Evolutionary conservation across 23 tunicate species (phyloP), one percentile per base, ranked within the genome.

Genomic region (Botrylloides violaceus): DNA sequence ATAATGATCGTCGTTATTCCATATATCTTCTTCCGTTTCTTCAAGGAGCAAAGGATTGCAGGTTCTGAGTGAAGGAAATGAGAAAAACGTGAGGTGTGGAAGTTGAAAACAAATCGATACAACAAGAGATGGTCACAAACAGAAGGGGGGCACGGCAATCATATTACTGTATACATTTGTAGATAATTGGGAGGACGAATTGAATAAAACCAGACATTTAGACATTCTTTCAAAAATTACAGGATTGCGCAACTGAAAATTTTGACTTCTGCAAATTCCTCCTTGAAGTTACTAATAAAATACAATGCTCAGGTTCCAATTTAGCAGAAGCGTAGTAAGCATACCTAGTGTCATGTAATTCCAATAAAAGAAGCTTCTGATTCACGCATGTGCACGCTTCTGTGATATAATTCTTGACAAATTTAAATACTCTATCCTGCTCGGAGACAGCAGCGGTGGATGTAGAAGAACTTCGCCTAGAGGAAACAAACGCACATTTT

Each of bases 1-100:
- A 12, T 19, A 43, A 38, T 37, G 56, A 68, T 75, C 25, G 53
- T 81, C 79, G 23, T 53, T 65, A 9, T 70, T 79, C 97, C 97
- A 90, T 2, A 90, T 83, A 29, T 83, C 82, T 74, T 90, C 97
- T 24, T 75, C 79, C n/a, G 97, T 32, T 36, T 83, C 88, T 74
- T 90, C 97, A 1, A 90, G 83, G 36, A 90, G 81, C 66, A 90
- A 70, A 0, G 77, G 61, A 36, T 83, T 83, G 39, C 90, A 83
- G 66, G 66, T 31, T 68, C 74, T 68, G 36, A 64, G 33, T 30
- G 33, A 60, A n/a, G 25, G 23, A 20, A 23, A 1, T n/a, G 25
- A 15, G 15, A n/a, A n/a, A n/a, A n/a, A n/a, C n/a, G n/a, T n/a
- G n/a, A n/a, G n/a, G n/a, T n/a, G n/a, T n/a, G n/a, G n/a, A n/a